Base-by-base conservation (phyloP, 2,797 vertebrate genomes). In the Cyclura pinguis region DNA sequence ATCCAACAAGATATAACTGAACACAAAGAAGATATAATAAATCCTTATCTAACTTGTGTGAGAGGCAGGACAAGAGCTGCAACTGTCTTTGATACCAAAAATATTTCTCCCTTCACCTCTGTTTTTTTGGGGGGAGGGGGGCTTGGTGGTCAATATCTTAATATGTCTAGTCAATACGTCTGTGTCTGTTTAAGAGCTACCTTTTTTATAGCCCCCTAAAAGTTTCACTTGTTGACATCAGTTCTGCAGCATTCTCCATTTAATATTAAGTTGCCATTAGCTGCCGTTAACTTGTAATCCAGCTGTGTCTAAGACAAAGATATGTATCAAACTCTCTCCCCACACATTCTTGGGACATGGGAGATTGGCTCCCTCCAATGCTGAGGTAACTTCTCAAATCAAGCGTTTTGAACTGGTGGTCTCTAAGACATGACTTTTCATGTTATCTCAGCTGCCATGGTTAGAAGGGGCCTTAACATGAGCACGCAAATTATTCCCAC, bases 401-500 rank as follows among this genome's bases (percentile, higher is more conserved):
- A 47, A 1, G 62, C 22, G 20, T 6, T 9, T 32, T 57, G 29
- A 16, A 3, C 32, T n/a, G 52, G 2, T 32, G 77, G 73, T 35
- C 35, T 38, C 35, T 38, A 20, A 20, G 7, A 6, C 16, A 6
- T 18, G 35, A 16, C 18, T 76, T 38, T 38, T 76, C 4, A n/a
- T 6, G 35, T 20, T 38, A 76, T 5, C 76, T 78, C 42, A 4
- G 24, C 42, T 3, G 4, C 38, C 9, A 27, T 16, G 38, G 13
- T 12, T 27, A 0, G 67, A 10, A 52, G 16, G 7, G 3, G 29
- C 42, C 6, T 42, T 42, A 6, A 27, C 12, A 1, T 6, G 27
- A 9, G 8, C 38, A 6, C 22, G 20, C 2, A 14, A 1, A 22
- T 4, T 42, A 4, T n/a, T 1, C 16, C 7, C 2, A 0, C 29